Base-by-base conservation (phyloP, 2,888 invertebrate genomes). In the Ellobium chinense region DNA sequence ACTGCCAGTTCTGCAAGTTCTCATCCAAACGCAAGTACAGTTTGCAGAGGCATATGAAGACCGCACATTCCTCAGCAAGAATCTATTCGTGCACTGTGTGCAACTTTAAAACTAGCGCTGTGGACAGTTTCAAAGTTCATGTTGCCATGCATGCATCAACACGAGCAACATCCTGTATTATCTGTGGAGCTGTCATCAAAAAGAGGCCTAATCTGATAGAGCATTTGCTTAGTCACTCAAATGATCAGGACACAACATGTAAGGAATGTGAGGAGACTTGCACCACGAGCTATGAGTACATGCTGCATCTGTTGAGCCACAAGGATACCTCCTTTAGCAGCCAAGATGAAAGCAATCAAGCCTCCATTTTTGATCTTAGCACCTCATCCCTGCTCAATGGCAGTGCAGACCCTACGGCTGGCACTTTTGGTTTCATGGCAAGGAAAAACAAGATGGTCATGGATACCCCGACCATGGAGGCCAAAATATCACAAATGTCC, bases 111-210 rank as follows among this genome's bases (percentile, higher is more conserved):
- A 72, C 65, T n/a, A 65, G 56, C 27, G 29, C 72, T 24, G 65
- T 72, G 34, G 78, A 78, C 27, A 78, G 65, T 72, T 72, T 78
- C 27, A 78, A 72, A 72, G 36, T 65, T 5, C 78, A 78, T 62
- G 72, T 72, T 7, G 78, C 65, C 31, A 34, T 72, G 63, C 78
- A 78, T 78, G 72, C 36, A 7, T 37, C 78, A 4, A 21, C 65
- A 7, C n/a, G 62, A 5, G 36, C 78, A 24, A 65, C 34, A 3
- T 37, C 65, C 1, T 78, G 78, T 56, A 34, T 73, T 18, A 63
- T 78, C 31, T 78, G 78, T 65, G 56, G 65, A 29, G 27, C 72
- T 56, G 63, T 78, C 0, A 54, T 72, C 0, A 72, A 56, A 46
- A 78, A 63, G 65, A 62, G 63, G 36, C 46, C 72, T 24, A 72